Evolutionary conservation across 2,797 vertebrate species (phyloP), one percentile per base, ranked within the genome.

Genomic region (Crocidura indochinensis): DNA sequence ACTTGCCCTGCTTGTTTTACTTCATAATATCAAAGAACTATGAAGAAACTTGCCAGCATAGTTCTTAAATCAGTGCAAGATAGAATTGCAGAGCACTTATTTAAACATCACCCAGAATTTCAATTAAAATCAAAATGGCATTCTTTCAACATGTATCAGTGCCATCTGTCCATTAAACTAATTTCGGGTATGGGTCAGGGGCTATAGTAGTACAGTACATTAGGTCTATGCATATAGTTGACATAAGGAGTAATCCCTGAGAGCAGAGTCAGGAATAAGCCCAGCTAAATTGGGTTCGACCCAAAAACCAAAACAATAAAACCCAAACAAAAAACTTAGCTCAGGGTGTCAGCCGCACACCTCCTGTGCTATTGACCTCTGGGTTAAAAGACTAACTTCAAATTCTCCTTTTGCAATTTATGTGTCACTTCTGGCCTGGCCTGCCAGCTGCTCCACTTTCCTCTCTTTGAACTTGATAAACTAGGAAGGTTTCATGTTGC

Each of bases 21-120:
- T 20, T 88, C n/a, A 10, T 0, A 4, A 27, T 31, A 20, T 4
- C 49, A 46, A 29, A 51, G 31, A 53, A 49, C 1, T 53, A 62
- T 38, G 7, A 38, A 46, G 3, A 69, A 1, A 24, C 10, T 22
- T 51, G 64, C 44, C 6, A 29, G 9, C 3, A 29, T 24, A 7
- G 15, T 78, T 15, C 24, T 12, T 15, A 31, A 20, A 2, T 15
- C 27, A 29, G 7, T 24, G 15, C 49, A 86, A 64, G 83, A 73
- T 84, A 27, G 53, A 77, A 81, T 65, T 19, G 9, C n/a, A 68
- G 38, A 38, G 64, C 8, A 4, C 1, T 71, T 74, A 84, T 17
- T 83, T 1, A 90, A 85, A 83, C 73, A 31, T 47, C 11, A 73
- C 9, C 8, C 60, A 91, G 65, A 64, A 60, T 60, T 92, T 38